Evolutionary conservation across 2,797 vertebrate genomes (phyloP), one percentile per base, ranked within the genome.

Genomic region (Trematomus bernacchii): DNA sequence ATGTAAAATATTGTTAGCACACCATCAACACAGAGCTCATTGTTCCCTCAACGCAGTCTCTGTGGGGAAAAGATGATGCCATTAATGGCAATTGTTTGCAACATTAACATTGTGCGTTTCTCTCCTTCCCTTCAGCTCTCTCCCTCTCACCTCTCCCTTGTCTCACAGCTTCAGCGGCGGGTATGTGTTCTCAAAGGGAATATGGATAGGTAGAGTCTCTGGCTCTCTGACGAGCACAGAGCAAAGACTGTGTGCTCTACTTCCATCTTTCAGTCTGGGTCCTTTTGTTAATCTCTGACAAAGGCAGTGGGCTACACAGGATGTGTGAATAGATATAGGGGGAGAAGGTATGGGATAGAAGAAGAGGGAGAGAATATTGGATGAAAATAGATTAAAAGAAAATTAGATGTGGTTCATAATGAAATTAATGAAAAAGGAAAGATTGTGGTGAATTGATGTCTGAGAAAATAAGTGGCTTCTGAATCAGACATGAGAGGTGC

Each of bases 11-110:
- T 87, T 79, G 76, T 80, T 79, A 76, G 77, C 52, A 30, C 40
- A 62, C 62, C 66, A 76, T 79, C 84, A 44, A 43, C 66, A 30
- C 18, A 42, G 68, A 77, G 80, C 73, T 87, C 67, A 77, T 84
- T 81, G 88, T 85, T 90, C 82, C 73, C 77, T 73, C 79, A 70
- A 46, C 50, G 51, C 64, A 54, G 54, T 82, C 87, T 88, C 83
- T 58, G 43, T 76, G 71, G 82, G 84, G 85, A 69, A 77, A 83
- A 80, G 87, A 92, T 93, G 88, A 94, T 90, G 92, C 80, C 92
- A 91, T 92, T 92, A 89, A 87, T 52, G 52, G 87, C 90, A 92
- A 92, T 90, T 86, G 85, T 91, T 89, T 88, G 88, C 88, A 89
- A 73, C 66, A 48, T 55, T 73, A 68, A 81, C 77, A 87, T 76